Evolutionary conservation across 2,888 invertebrate species (phyloP).

Genomic region (Penaeus monodon): DNA sequence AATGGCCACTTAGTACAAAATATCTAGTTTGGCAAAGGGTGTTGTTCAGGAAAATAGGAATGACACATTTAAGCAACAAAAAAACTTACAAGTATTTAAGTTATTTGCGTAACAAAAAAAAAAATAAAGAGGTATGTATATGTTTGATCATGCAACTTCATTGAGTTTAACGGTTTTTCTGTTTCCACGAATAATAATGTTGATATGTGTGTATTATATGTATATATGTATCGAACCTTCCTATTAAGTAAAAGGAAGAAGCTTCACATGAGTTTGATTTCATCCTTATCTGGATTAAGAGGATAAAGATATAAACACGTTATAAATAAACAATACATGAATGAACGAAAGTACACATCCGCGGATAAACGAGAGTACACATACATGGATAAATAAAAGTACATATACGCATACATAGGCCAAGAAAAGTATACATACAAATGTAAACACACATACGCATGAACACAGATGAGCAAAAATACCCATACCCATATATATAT

Average conservation of each 20-base stretch:
- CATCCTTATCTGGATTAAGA: too few species aligned
- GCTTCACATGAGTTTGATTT: slow-evolving; percentile 10
- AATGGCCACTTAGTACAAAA: slow-evolving; percentile 36
- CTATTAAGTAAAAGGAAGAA: slow-evolving; percentile 53
- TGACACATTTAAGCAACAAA: too few species aligned
- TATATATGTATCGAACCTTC: slow-evolving; percentile 56
- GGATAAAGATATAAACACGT: too few species aligned
- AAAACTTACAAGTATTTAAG: not conserved
- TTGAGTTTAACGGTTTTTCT: slow-evolving; percentile 24
- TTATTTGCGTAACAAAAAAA: not conserved
- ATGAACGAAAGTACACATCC: too few species aligned
- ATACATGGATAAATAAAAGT: too few species aligned
- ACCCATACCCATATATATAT: too few species aligned
- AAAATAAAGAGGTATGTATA: slow-evolving; percentile 4
- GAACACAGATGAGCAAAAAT: too few species aligned
- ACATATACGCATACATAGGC: too few species aligned
- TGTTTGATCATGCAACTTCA: not conserved
- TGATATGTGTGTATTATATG: slow-evolving; percentile 60
- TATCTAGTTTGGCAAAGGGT: slow-evolving; percentile 22
- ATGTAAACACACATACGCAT: too few species aligned
- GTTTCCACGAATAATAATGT: slow-evolving; percentile 43
- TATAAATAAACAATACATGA: too few species aligned
- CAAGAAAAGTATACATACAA: too few species aligned
- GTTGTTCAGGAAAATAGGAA: not conserved
- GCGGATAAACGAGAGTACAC: too few species aligned